These are phyloP conservation scores for Sciurus carolinensis DNA, from an alignment of 2,797 vertebrate genomes.

Conservation along the genomic window DNA sequence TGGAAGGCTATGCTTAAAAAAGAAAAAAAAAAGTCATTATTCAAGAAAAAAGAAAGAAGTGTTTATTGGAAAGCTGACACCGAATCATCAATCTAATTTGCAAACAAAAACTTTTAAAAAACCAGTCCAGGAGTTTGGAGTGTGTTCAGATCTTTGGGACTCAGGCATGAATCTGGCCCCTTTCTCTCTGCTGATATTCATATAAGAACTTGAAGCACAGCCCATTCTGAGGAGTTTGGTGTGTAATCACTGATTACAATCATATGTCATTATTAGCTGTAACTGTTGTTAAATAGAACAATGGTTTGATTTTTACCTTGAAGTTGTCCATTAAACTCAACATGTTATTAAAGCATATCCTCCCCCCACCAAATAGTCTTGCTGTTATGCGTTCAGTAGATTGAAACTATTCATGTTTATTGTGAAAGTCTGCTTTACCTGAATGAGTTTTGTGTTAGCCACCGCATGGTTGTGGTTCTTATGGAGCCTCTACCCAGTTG, in stretches of 20 bases:
- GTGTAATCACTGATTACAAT: slow-evolving; percentile 20
- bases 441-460: not conserved
- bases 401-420: slow-evolving; percentile 27
- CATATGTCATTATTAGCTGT: not conserved
- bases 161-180: slow-evolving; percentile 12
- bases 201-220: not conserved
- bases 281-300: slow-evolving; percentile 55
- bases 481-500: not conserved
- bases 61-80: slow-evolving; percentile 62
- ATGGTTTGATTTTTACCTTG: slow-evolving; percentile 69
- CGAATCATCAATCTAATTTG: slow-evolving; percentile 50
- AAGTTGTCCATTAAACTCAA: slow-evolving; percentile 55
- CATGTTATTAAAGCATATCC: slow-evolving; percentile 68
- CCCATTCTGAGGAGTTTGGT: slow-evolving; percentile 4
- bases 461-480: not conserved
- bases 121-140: not conserved
- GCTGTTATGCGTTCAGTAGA: not conserved
- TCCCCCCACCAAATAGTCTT: not conserved
- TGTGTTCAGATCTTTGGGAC: slow-evolving; percentile 32
- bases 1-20: slow-evolving; percentile 29
- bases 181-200: slow-evolving; percentile 44
- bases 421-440: slow-evolving; percentile 21
- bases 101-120: not conserved
- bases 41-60: slow-evolving; percentile 57
- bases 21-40: not conserved